phyloP scores from a whole-genome alignment of 2,797 vertebrate genomes.

The Notolabrus celidotus region DNA sequence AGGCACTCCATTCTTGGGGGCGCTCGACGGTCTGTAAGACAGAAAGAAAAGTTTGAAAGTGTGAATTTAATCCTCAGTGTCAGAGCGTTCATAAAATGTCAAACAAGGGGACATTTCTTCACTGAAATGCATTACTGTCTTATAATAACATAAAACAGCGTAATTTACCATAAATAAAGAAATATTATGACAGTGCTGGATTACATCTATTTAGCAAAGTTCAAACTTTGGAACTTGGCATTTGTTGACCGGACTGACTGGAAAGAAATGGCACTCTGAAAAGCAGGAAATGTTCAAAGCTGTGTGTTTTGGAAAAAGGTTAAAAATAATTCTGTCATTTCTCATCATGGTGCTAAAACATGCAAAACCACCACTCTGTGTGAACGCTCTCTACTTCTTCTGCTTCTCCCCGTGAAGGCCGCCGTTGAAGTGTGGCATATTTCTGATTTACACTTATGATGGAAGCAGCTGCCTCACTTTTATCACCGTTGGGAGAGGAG shows the following conservation, averaged over 20 bases:
- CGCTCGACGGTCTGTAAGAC: slow-evolving; percentile 84
- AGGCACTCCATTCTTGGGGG: slow-evolving; percentile 80
- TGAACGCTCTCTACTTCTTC: slow-evolving; percentile 9
- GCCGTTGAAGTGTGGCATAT: slow-evolving; percentile 9
- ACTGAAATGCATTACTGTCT: too few species aligned
- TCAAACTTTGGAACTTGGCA: background rate
- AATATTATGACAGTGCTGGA: too few species aligned
- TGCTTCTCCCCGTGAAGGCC: slow-evolving; percentile 4
- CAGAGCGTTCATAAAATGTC: too few species aligned
- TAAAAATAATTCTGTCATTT: slow-evolving; percentile 14
- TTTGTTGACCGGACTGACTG: background rate
- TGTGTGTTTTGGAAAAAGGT: background rate
- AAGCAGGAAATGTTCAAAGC: background rate
- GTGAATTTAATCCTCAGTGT: too few species aligned
- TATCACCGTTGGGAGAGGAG: slow-evolving; percentile 26
- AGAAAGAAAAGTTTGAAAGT: slow-evolving; percentile 46
- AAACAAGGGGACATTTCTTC: too few species aligned
- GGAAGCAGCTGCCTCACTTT: slow-evolving; percentile 57
- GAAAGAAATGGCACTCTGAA: slow-evolving; percentile 2
- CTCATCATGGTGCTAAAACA: slow-evolving; percentile 14
- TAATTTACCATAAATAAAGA: too few species aligned
- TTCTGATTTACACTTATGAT: slow-evolving; percentile 55
- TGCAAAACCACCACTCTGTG: slow-evolving; percentile 12
- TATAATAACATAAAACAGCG: too few species aligned
- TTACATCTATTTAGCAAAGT: background rate